Evolutionary conservation across 2,797 vertebrate species (phyloP), one percentile per base, ranked within the genome.

Genomic region (Scleropages formosus): DNA sequence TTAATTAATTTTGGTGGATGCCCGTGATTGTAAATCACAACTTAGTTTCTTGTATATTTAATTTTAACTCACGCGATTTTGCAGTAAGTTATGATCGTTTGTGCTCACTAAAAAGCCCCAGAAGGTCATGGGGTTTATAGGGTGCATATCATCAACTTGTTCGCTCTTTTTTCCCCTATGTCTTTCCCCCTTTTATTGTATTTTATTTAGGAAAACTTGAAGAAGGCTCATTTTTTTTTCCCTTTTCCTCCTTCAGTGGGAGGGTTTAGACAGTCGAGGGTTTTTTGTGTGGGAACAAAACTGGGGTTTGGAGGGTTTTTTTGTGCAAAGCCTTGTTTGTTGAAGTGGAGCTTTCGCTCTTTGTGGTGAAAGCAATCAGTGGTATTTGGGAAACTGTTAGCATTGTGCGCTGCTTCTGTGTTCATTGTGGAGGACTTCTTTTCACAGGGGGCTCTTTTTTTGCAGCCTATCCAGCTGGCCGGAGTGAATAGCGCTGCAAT

Each of bases 371-470:
- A 96, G 94, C 96, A 98, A 98, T 98, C 97, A 97, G 95, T 95
- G 95, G 95, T 98, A 98, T 99, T 98, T 98, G 96, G 95, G 96
- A 97, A 98, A 97, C 96, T 96, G 96, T 98, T 98, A 98, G 96
- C 95, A 98, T 98, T 98, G 97, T 99, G 95, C 95, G 94, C 94
- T 96, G 95, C 94, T 96, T 96, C 96, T 97, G 94, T 95, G 95
- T 91, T 93, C 94, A 96, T 98, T 98, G 96, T 98, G 92, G 92
- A 91, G 91, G 93, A 92, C 92, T 95, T 96, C 96, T 98, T 98
- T 99, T 98, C 96, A 98, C 94, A 92, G 93, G 94, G 92, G 93
- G 95, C 95, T 95, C 86, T 92, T 84, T 85, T 66, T 91, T 94
- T 95, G 93, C 93, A 96, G 93, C 91, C 94, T 91, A 94, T 98